Evolutionary conservation across 1,140 invertebrate species (phyloP), one percentile per base, ranked within the genome.

Genomic region (Batillaria attramentaria): DNA sequence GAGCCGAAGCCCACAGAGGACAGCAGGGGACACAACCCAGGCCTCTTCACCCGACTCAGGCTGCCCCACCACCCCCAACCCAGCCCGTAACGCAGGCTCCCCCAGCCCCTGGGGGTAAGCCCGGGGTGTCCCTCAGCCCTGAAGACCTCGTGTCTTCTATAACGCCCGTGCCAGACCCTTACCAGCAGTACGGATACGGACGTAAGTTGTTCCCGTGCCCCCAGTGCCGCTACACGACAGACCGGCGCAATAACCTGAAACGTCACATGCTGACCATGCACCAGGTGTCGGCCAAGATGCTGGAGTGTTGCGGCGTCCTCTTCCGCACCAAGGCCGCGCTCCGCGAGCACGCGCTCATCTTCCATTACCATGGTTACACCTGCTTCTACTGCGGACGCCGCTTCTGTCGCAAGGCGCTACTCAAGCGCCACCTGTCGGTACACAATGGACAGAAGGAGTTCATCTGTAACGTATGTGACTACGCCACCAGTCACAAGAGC

Each of bases 401-500:
- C 24, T 92, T 92, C 85, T 91, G 89, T 75, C 85, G 92, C 69
- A 91, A 92, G 83, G 92, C 92, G n/a, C 87, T 92, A 39, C 87
- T 92, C 54, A 90, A 91, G 79, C 90, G 92, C n/a, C 92, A 92
- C 79, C 85, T 90, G 33, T 89, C 89, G 24, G 91, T 92, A 24
- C 92, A 92, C 78, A 89, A 85, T 79, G 89, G 92, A 8, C 85
- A 88, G 79, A 92, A 91, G 79, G 91, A 91, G 62, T 92, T 91
- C 83, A 81, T 88, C 0, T 92, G 92, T 76, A 82, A 80, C 31
- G 75, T 89, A 3, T 92, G 92, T 80, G 88, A 88, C 74, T 92
- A 92, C 80, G 90, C 90, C 31, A 92, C 91, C n/a, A 91, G 90
- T 79, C 91, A 92, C 84, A 92, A 92, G 80, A 91, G 90, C 75